Base-by-base conservation (phyloP, 2,888 invertebrate species). In the Gryllus longicercus region DNA sequence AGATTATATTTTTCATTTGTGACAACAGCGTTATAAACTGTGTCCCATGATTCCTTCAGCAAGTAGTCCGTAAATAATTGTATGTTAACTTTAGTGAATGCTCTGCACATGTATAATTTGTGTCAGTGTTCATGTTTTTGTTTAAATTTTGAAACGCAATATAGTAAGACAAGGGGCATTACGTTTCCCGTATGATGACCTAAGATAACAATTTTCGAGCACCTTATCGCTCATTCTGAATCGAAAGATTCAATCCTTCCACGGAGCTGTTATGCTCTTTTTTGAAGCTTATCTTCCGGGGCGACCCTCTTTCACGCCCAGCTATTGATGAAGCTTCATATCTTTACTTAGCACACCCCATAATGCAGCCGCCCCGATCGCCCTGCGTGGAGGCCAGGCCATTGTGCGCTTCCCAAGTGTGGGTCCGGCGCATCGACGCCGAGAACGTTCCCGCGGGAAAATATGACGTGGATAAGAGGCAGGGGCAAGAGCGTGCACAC, bases 261-360 rank as follows among this genome's bases (percentile, higher is more conserved):
- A 5, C n/a, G 16, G 63, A 16, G n/a, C 63, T 4, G n/a, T 63
- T 3, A n/a, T 14, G 8, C n/a, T 11, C 11, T 18, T 63, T 18
- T 14, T 14, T 5, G 10, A 63, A 16, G 63, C 16, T 63, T 18
- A 18, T n/a, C 16, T n/a, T 63, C n/a, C 4, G n/a, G 14, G 16
- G 11, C 10, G n/a, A n/a, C n/a, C 63, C 63, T n/a, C n/a, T n/a
- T 63, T 18, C 16, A 63, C n/a, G 63, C 63, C 63, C 16, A 5
- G 63, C n/a, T 63, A 63, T 63, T 63, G 63, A 63, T 63, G 63
- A 63, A 63, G 63, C n/a, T n/a, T 63, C 63, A 18, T 63, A 63
- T 63, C 63, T 18, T 63, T 63, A 63, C 63, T 63, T 63, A 18
- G 63, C 63, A 63, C 63, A n/a, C 63, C 3, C n/a, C 16, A 63